These are phyloP conservation scores for Drosophila tsacasi DNA, from an alignment of 1,140 invertebrate species.

Conservation along the genomic window DNA sequence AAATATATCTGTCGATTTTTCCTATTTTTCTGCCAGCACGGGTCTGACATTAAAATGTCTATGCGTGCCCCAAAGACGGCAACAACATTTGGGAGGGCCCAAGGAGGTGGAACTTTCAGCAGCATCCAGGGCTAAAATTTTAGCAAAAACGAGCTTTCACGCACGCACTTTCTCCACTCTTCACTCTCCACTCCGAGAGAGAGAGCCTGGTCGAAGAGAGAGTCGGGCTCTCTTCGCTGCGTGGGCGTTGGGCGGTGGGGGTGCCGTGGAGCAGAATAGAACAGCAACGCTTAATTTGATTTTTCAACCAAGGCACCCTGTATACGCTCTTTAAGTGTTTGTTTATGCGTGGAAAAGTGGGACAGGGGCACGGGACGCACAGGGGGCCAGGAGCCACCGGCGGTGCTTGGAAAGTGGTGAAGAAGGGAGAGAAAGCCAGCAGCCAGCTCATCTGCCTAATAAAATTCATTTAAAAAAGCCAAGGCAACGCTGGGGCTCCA, in stretches of 20 bases:
- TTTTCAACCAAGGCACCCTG: constrained; percentile 49
- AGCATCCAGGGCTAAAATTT: constrained; percentile 77
- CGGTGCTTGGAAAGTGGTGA: constrained; percentile 10
- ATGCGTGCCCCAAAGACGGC: constrained; percentile 75
- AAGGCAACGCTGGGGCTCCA: constrained; percentile 29
- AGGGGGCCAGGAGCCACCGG: constrained; percentile 7
- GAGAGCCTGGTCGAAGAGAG: constrained; percentile 15
- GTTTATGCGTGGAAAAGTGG: constrained; percentile 72
- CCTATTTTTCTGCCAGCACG: constrained; percentile 56
- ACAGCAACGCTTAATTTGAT: constrained; percentile 69
- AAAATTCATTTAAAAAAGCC: constrained; percentile 78
- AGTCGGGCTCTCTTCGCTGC: constrained; percentile 39
- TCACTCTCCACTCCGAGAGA: constrained; percentile 18
- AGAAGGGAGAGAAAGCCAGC: constrained; percentile 22
- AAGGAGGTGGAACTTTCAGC: constrained; percentile 57
- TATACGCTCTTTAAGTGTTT: constrained; percentile 79
- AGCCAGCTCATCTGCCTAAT: constrained; percentile 62
- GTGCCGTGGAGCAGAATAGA: constrained; percentile 23
- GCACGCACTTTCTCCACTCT: constrained; percentile 34
- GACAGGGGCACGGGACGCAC: constrained; percentile 8
- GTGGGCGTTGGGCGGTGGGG: neutral
- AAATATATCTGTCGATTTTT: constrained; percentile 24
- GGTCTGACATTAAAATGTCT: constrained; percentile 79
- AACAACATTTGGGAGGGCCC: constrained; percentile 29
- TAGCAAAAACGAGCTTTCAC: constrained; percentile 69